Evolutionary conservation across 1,140 invertebrate species (phyloP).

Genomic region (Saccostrea echinata): DNA sequence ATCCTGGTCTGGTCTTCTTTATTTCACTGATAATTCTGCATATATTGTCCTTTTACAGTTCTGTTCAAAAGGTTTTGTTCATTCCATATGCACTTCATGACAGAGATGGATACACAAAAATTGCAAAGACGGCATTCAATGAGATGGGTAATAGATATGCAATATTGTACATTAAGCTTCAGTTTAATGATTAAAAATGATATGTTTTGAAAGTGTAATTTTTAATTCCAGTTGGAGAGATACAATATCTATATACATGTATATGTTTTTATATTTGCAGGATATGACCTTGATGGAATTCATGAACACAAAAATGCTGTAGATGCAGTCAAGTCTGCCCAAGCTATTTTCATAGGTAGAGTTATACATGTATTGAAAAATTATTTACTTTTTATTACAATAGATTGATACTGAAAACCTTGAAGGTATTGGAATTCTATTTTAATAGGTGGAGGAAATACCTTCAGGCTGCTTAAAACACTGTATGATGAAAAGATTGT

Average conservation of each 20-base stretch:
- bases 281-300: slow-evolving; percentile 63
- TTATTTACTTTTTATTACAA: no score
- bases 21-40: no score
- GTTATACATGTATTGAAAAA: neutral
- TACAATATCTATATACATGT: neutral
- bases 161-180: neutral
- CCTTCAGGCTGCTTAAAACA: slow-evolving; percentile 64
- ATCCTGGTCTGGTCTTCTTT: no score
- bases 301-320: slow-evolving; percentile 60
- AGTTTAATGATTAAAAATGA: neutral
- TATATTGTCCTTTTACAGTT: slow-evolving; percentile 62
- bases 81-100: slow-evolving; percentile 88
- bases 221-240: neutral
- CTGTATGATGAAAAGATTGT: slow-evolving; percentile 66
- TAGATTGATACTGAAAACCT: no score
- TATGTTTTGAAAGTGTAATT: neutral
- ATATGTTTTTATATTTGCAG: slow-evolving; percentile 51
- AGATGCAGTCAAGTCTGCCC: slow-evolving; percentile 61
- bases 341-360: slow-evolving; percentile 65
- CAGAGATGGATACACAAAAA: slow-evolving; percentile 86
- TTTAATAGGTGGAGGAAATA: slow-evolving; percentile 64
- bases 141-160: slow-evolving; percentile 82
- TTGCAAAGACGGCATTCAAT: slow-evolving; percentile 83
- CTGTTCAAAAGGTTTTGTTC: slow-evolving; percentile 86
- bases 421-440: no score